A percentile compares a stretch with the other conserved stretches of the same genome.
Evolutionary conservation across 2,797 vertebrate genomes (phyloP).

Genomic region (Muscicapa comitata): DNA sequence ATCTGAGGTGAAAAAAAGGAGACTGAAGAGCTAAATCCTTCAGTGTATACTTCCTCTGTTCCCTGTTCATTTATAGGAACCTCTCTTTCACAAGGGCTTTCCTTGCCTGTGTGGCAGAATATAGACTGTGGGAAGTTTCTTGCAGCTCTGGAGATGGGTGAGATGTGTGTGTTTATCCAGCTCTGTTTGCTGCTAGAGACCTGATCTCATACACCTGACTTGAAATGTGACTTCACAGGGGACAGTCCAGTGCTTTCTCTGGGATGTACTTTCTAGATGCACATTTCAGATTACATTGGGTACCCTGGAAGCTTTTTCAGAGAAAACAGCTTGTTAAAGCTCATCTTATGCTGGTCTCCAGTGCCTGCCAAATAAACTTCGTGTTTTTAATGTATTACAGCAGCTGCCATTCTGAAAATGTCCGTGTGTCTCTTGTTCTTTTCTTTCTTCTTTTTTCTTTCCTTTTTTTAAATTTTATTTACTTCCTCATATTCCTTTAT

Average conservation of each 20-base stretch:
- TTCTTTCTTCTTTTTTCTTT: neutral
- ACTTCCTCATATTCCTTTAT: neutral
- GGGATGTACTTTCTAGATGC: neutral
- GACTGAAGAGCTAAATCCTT: neutral
- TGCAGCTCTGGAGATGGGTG: neutral
- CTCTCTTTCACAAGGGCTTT: neutral
- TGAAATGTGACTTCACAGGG: neutral
- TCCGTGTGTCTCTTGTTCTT: neutral
- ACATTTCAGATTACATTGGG: neutral
- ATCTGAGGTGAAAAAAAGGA: neutral
- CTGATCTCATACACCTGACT: neutral
- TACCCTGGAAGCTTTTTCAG: neutral
- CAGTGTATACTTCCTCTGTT: neutral
- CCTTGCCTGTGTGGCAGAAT: neutral
- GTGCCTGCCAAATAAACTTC: neutral
- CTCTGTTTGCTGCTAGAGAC: neutral
- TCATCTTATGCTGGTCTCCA: neutral
- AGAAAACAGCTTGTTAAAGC: neutral
- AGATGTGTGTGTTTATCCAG: neutral
- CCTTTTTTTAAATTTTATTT: neutral
- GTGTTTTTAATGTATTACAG: neutral
- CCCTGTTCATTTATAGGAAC: neutral
- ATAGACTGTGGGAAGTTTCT: neutral
- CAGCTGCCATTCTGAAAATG: slow-evolving; percentile 5
- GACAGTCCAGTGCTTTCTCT: neutral